Base-by-base conservation (phyloP, 2,113 vertebrate genomes). In the Gasterosteus aculeatus region DNA sequence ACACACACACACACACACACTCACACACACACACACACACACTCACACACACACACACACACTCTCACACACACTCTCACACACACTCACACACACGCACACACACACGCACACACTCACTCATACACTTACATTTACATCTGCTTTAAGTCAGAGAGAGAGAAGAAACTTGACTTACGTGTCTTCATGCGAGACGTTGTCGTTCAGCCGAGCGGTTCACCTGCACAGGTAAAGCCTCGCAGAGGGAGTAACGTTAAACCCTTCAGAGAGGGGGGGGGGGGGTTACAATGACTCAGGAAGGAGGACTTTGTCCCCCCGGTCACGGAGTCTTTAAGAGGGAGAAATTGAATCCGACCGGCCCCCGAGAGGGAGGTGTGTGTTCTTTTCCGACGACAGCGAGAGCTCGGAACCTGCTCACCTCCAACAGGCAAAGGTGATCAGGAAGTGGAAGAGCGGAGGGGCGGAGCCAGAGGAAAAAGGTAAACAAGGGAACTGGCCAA, bases 161-260 rank as follows among this genome's bases (percentile, higher is more conserved):
- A 46, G 14, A 5, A 38, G 29, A 77, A 71, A 54, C 4, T 61
- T 1, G 69, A 91, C 88, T 90, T 85, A 93, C 92, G 60, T 61
- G 64, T 60, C 75, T 83, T 82, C 71, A 61, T 79, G 63, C 77
- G 54, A 38, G 51, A 61, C 18, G 53, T 66, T 84, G 47, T 59
- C 78, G 84, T 85, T 88, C 77, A 61, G 39, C 54, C 57, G 41
- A 16, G 80, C 60, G 33, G 70, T 58, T 91, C 82, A 92, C 90
- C 93, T 91, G 87, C 33, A 63, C 92, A 94, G 92, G 93, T 94
- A 90, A 83, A 84, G 80, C 80, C 67, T 53, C 7, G 26, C 72
- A 69, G 54, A 73, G 82, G 82, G 74, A 83, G 91, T 88, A 93
- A 92, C 75, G 44, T 59, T 87, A 91, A 77, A 89, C 87, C 83